Percentiles rank a stretch among this genome's conserved stretches.
phyloP scores from a whole-genome alignment of 2,888 invertebrate species.

The Steinernema scapterisci region DNA sequence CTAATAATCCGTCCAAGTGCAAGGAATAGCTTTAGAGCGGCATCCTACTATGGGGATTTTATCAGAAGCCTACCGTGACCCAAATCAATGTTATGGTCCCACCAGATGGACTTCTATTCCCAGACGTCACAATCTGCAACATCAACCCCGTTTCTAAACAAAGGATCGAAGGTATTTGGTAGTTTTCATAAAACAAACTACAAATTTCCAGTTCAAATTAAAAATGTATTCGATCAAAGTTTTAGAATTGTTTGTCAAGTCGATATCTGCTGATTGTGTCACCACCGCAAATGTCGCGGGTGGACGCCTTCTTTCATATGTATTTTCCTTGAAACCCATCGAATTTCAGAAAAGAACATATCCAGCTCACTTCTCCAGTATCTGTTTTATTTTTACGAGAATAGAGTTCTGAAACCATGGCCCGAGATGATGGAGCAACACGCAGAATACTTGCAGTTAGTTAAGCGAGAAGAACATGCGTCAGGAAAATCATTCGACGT shows the following conservation, averaged over 20 bases:
- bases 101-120: constrained; percentile 47
- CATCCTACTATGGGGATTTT: constrained; percentile 51
- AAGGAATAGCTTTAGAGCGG: constrained; percentile 47
- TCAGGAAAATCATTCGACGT: constrained; percentile 37
- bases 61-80: constrained; percentile 55
- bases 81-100: constrained; percentile 54
- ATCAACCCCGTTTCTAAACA: constrained; percentile 38
- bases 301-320: too few relatives aligned
- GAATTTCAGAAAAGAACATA: constrained; percentile 42
- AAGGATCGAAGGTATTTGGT: constrained; percentile 32
- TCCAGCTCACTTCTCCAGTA: constrained; percentile 39
- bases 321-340: neutral
- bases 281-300: too few relatives aligned
- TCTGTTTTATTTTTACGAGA: constrained; percentile 38
- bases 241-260: too few relatives aligned
- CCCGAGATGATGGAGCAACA: neutral
- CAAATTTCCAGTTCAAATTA: too few relatives aligned
- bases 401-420: neutral
- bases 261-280: too few relatives aligned
- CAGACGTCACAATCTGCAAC: constrained; percentile 49
- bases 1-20: neutral
- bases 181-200: too few relatives aligned
- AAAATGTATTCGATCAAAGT: too few relatives aligned
- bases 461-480: neutral
- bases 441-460: constrained; percentile 29